phyloP scores from a whole-genome alignment of 2,113 vertebrate genomes.

The Probosciger aterrimus region DNA sequence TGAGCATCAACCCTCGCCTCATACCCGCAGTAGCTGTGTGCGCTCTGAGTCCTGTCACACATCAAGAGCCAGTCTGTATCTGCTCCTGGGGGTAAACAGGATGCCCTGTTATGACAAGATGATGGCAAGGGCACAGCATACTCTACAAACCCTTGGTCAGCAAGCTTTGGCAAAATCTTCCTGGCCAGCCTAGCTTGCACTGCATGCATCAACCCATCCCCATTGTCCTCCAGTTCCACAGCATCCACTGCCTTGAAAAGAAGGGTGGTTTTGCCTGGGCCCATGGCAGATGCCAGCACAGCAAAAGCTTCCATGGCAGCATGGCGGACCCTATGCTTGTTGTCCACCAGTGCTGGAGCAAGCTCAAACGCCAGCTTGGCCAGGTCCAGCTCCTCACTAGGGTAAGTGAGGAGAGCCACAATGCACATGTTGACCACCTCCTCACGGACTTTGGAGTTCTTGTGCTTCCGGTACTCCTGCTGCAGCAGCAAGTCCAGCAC shows the following conservation, averaged over 20 bases:
- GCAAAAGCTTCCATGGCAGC: conserved; percentile 86
- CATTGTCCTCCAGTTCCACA: conserved; percentile 80
- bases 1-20: conserved; percentile 30
- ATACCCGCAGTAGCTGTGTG: conserved; percentile 71
- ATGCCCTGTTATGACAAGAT: conserved; percentile 57
- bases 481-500: conserved; percentile 79
- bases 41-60: conserved; percentile 78
- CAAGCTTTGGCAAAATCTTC: conserved; percentile 77
- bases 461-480: conserved; percentile 76
- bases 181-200: conserved; percentile 86
- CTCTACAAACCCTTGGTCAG: conserved; percentile 79
- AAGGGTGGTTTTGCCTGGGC: conserved; percentile 74
- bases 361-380: conserved; percentile 78
- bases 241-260: conserved; percentile 83
- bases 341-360: conserved; percentile 82
- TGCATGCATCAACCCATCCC: conserved; percentile 80
- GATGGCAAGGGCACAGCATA: conserved; percentile 80
- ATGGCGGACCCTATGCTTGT: conserved; percentile 83
- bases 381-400: conserved; percentile 82
- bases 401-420: conserved; percentile 80
- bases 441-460: conserved; percentile 81
- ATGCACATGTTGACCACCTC: conserved; percentile 84
- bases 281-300: conserved; percentile 77
- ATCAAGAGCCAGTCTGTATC: conserved; percentile 88
- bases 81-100: conserved; percentile 66